These are phyloP conservation scores for Nomada fucata DNA, from an alignment of 2,888 invertebrate species.

Conservation along the genomic window DNA sequence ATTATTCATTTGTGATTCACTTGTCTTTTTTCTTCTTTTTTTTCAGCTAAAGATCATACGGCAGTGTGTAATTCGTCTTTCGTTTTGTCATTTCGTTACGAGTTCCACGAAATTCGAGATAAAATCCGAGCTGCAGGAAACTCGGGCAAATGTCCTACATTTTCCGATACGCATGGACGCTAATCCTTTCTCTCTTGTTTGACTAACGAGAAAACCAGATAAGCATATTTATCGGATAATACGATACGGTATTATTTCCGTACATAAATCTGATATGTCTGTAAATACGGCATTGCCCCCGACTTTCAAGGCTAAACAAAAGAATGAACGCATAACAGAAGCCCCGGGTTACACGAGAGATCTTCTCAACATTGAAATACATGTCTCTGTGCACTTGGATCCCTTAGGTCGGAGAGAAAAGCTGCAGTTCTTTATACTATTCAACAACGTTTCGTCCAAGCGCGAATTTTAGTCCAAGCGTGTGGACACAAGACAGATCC, in stretches of 20 bases:
- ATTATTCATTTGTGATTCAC: not conserved
- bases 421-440: constrained; percentile 46
- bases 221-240: constrained; percentile 34
- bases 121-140: no score
- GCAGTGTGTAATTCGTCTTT: no score
- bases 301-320: constrained; percentile 3
- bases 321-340: constrained; percentile 16
- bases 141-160: no score
- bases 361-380: constrained; percentile 53
- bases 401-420: constrained; percentile 36
- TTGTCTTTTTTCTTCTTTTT: no score
- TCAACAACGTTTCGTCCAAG: constrained; percentile 53
- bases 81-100: no score
- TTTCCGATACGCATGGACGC: no score
- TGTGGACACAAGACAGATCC: constrained; percentile 50
- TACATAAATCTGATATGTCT: constrained; percentile 36
- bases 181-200: constrained; percentile 1
- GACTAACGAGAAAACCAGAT: constrained; percentile 23
- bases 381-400: constrained; percentile 33
- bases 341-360: constrained; percentile 32
- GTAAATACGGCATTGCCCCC: constrained; percentile 35
- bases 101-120: no score
- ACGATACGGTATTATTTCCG: not conserved
- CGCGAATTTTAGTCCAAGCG: not conserved
- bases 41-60: no score